Conservation (phyloP, 1,140 invertebrate species). For the Hermetia illucens region DNA sequence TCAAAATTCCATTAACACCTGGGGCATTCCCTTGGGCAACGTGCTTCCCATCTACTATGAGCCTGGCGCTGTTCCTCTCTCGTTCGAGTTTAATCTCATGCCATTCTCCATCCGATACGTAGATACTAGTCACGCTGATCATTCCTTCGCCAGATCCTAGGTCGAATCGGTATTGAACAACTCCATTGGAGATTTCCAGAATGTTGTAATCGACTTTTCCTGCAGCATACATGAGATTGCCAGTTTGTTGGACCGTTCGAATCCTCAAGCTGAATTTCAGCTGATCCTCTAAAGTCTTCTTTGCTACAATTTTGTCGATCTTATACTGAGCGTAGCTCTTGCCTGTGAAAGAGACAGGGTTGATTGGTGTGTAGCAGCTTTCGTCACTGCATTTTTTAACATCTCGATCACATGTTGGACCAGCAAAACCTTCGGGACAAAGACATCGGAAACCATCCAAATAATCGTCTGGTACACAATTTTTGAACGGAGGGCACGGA, state of each 20-base stretch:
- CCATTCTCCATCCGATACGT: constrained; percentile 80
- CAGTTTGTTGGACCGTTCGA: constrained; percentile 67
- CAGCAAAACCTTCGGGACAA: constrained; percentile 59
- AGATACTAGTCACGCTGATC: constrained; percentile 55
- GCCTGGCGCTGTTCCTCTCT: constrained; percentile 57
- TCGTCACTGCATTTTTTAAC: constrained; percentile 48
- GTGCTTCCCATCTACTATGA: constrained; percentile 66
- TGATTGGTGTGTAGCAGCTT: constrained; percentile 48
- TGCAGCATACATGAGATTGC: constrained; percentile 74
- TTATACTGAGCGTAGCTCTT: constrained; percentile 73
- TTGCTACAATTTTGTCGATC: constrained; percentile 41
- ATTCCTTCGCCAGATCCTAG: constrained; percentile 83
- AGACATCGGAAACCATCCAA: constrained; percentile 61
- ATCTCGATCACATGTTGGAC: constrained; percentile 49
- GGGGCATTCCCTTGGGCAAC: constrained; percentile 65
- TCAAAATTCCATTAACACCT: constrained; percentile 68
- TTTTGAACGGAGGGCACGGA: constrained; percentile 55
- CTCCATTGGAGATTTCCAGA: constrained; percentile 71
- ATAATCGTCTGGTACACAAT: constrained; percentile 54
- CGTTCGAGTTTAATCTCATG: constrained; percentile 73
- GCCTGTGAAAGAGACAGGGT: constrained; percentile 67
- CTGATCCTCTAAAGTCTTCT: constrained; percentile 60
- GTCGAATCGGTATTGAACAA: constrained; percentile 78
- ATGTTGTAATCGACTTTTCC: constrained; percentile 82
- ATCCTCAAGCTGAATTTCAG: constrained; percentile 66